phyloP scores from a whole-genome alignment of 1,140 invertebrate genomes.

The Atopsyche davidsoni region DNA sequence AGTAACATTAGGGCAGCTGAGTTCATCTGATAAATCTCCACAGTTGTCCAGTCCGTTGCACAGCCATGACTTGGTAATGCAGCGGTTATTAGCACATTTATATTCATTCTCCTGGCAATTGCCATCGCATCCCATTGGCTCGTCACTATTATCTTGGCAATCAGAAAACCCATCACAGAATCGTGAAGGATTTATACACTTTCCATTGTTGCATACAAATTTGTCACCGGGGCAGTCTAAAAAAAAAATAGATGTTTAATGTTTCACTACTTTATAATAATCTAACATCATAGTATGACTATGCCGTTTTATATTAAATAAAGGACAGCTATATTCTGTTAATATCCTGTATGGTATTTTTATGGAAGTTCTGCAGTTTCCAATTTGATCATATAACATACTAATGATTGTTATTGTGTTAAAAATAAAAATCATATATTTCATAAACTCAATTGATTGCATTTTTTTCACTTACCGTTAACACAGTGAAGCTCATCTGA shows the following conservation, averaged over 20 bases:
- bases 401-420: not conserved
- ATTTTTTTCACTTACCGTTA: conserved; percentile 46
- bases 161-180: conserved; percentile 81
- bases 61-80: conserved; percentile 46
- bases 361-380: not conserved
- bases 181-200: conserved; percentile 74
- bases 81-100: conserved; percentile 53
- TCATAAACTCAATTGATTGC: no score
- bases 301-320: no score
- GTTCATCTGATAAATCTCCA: conserved; percentile 57
- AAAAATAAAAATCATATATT: no score
- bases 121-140: conserved; percentile 64
- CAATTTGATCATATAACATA: not conserved
- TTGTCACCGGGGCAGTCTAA: conserved; percentile 42
- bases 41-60: conserved; percentile 59
- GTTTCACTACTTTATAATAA: not conserved
- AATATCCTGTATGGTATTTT: not conserved
- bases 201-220: conserved; percentile 50
- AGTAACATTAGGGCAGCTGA: conserved; percentile 45
- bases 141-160: conserved; percentile 76
- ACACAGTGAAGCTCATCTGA: conserved; percentile 74
- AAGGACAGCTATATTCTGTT: no score
- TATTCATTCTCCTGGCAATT: conserved; percentile 40
- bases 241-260: not conserved
- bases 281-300: no score